These are phyloP conservation scores for Rhinoptilus africanus DNA, from an alignment of 2,113 vertebrate species.

Conservation along the genomic window DNA sequence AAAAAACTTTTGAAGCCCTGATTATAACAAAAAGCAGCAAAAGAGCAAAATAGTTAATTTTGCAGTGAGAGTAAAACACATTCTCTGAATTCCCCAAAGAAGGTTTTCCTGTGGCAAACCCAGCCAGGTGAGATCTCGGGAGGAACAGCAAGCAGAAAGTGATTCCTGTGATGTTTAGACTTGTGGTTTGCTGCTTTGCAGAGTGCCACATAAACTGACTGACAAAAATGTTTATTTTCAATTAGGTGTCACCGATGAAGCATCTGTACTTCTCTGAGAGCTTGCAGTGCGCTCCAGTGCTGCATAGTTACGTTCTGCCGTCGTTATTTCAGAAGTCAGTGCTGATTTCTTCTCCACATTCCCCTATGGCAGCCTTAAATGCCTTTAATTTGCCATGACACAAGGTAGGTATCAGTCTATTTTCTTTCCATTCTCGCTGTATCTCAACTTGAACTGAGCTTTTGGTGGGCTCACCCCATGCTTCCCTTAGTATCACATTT, in stretches of 20 bases:
- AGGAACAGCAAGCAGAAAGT: not conserved
- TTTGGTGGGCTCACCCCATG: conserved; percentile 57
- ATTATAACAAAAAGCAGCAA: not conserved
- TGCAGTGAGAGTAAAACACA: not conserved
- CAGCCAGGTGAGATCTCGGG: not conserved
- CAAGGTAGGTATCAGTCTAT: conserved; percentile 20
- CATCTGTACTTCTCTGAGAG: not conserved
- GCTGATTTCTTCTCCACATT: conserved; percentile 3
- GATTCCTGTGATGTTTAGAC: not conserved
- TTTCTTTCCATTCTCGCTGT: conserved; percentile 32
- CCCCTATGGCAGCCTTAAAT: not conserved
- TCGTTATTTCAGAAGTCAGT: not conserved
- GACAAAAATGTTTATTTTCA: not conserved
- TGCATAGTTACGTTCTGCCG: not conserved
- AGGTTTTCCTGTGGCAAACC: not conserved
- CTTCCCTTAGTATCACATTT: conserved; percentile 59
- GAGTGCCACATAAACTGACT: not conserved
- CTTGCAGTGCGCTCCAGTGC: not conserved
- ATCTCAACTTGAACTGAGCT: conserved; percentile 40
- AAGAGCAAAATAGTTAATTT: not conserved
- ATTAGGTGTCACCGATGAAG: not conserved
- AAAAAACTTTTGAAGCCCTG: not conserved
- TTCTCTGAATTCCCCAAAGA: not conserved
- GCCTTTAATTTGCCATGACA: conserved; percentile 34
- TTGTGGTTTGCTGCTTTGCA: not conserved